Base-by-base conservation (phyloP, 2,888 invertebrate genomes). In the Zonitis immaculata region DNA sequence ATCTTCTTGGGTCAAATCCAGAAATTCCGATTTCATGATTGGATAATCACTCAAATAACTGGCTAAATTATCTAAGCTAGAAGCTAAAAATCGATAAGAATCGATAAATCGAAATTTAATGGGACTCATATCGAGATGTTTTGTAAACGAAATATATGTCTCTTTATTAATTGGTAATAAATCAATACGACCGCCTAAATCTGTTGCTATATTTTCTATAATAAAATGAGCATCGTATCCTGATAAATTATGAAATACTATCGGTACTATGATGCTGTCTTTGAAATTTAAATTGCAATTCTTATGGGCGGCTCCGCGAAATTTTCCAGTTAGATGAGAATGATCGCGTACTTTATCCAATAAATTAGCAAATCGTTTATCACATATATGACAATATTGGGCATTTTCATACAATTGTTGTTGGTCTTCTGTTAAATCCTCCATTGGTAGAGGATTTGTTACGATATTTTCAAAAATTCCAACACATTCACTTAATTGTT, bases 151-250 rank as follows among this genome's bases (percentile, higher is more conserved):
- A 16, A 50, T 45, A 11, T 42, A 50, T 39, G 39, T 9, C 35
- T 44, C 44, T 11, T 45, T 39, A 20, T 30, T 50, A 2, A 22
- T 44, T 12, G 44, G 25, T 22, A 44, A 11, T 35, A 42, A 18
- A 28, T n/a, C 11, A 20, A 44, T 22, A 16, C 6, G 12, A 11
- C 26, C 27, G 22, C 11, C 6, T 6, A 9, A 25, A 44, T 30
- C 11, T 12, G 12, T 1, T 16, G 16, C 35, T 3, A 35, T 2
- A 8, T 28, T 28, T 8, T 26, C 16, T 9, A 45, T 28, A 14
- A 45, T 12, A 8, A 45, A 45, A 28, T 45, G 45, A 5, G 14
- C 12, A 45, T 50, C 39, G n/a, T 45, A 50, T 12, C 45, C 45
- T 1, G 35, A 22, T 11, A 50, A 44, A 14, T 50, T 50, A n/a